Evolutionary conservation across 1,140 invertebrate genomes (phyloP), one percentile per base, ranked within the genome.

Genomic region (Temnothorax curvispinosus): DNA sequence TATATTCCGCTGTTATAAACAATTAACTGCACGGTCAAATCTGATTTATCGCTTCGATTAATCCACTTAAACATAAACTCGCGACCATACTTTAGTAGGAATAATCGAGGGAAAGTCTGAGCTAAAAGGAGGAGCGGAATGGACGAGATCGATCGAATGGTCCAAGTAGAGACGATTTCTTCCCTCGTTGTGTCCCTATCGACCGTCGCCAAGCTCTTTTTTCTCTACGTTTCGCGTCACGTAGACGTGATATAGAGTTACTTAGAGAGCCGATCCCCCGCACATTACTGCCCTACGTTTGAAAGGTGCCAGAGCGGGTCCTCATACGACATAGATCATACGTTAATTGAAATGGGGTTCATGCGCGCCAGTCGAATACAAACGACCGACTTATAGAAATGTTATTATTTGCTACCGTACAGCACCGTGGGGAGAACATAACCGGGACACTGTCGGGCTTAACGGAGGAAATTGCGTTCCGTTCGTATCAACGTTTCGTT

Each of bases 181-280:
- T 54, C 44, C 85, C 78, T 65, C 60, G 32, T 50, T 44, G 41
- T 60, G 78, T 65, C 80, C 44, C 65, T 32, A 32, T n/a, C 64
- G 44, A 56, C 80, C 60, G 72, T 92, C 85, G 69, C 41, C 88
- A 85, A 91, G 86, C 77, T 92, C 69, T 84, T 88, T 91, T 90
- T 93, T 91, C 87, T 92, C 87, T 67, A 88, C 88, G 89, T 91
- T 93, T 91, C 89, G 90, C 92, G 94, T 95, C 95, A 95, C 95
- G 95, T 95, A 95, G 92, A 92, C 93, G 93, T 95, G 95, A 95
- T 95, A 95, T 95, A 95, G 94, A 95, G 95, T 95, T 95, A 95
- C 95, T 95, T 95, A 95, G 93, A 92, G 91, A 80, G 88, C 89
- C 93, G 92, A 94, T 93, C 93, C 94, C 93, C 89, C 89, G 91